These are phyloP conservation scores for Darevskia mixta DNA, from an alignment of 2,797 vertebrate species.

Conservation along the genomic window DNA sequence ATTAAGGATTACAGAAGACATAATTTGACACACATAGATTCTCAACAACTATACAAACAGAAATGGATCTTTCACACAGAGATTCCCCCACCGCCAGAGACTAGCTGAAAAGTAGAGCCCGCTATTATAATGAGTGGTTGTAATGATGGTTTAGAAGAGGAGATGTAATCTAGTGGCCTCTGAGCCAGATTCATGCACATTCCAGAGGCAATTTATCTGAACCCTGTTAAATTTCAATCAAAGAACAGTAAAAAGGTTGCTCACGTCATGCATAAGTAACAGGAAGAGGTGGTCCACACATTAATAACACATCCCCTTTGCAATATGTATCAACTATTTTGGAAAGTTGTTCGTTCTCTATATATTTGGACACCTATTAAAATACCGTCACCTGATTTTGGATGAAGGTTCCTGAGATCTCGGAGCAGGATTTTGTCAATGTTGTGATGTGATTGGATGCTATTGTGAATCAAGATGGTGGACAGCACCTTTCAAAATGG, in stretches of 20 bases:
- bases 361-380: background rate
- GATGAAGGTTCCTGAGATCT: too few relatives aligned
- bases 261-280: background rate
- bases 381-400: background rate
- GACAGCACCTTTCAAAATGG: too few relatives aligned
- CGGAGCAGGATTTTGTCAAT: too few relatives aligned
- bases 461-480: too few relatives aligned
- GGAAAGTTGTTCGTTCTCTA: background rate
- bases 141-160: background rate
- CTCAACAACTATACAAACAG: conserved; percentile 54
- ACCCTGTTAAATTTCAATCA: background rate
- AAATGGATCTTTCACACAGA: conserved; percentile 55
- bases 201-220: background rate
- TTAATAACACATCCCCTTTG: background rate
- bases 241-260: background rate
- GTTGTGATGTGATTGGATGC: too few relatives aligned
- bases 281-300: background rate
- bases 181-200: background rate
- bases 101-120: conserved; percentile 6
- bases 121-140: background rate
- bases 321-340: background rate
- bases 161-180: background rate
- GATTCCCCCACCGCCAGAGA: conserved; percentile 33
- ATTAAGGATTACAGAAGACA: conserved; percentile 68
- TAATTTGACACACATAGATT: conserved; percentile 66